These are phyloP conservation scores for Stercorarius parasiticus DNA, from an alignment of 2,113 vertebrate genomes.

Conservation along the genomic window DNA sequence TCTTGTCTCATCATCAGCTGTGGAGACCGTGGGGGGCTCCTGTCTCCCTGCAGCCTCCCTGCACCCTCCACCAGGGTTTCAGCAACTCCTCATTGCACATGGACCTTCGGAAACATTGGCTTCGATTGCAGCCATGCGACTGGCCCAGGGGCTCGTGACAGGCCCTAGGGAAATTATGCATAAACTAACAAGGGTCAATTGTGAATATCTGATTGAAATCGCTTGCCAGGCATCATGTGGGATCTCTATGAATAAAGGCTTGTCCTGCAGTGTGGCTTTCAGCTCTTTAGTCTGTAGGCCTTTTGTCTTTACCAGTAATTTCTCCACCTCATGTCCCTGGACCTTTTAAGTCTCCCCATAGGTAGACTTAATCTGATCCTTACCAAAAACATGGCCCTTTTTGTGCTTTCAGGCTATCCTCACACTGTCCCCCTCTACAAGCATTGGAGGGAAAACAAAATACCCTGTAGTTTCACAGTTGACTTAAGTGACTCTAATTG, in stretches of 20 bases:
- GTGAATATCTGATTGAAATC: not conserved
- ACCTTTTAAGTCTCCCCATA: not conserved
- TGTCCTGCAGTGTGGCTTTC: not conserved
- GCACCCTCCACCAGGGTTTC: not conserved
- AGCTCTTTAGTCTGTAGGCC: not conserved
- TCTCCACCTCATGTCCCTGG: not conserved
- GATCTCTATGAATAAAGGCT: not conserved
- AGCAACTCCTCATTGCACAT: not conserved
- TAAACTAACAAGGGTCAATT: not conserved
- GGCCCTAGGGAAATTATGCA: not conserved
- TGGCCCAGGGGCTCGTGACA: rapidly evolving
- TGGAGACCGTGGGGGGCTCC: not conserved
- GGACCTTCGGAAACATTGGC: not conserved
- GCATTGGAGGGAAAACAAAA: not conserved
- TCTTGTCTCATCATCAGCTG: not conserved
- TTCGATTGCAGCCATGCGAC: rapidly evolving
- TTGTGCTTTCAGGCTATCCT: not conserved
- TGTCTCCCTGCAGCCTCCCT: not conserved
- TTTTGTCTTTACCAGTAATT: not conserved
- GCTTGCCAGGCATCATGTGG: not conserved
- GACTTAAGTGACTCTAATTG: not conserved
- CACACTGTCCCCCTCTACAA: not conserved
- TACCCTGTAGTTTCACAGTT: not conserved
- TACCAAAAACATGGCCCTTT: not conserved
- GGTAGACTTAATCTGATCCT: not conserved